A percentile compares a stretch with the other conserved stretches of the same genome.
These are phyloP conservation scores for Drosophila leonis DNA, from an alignment of 2,888 invertebrate genomes.

Conservation along the genomic window DNA sequence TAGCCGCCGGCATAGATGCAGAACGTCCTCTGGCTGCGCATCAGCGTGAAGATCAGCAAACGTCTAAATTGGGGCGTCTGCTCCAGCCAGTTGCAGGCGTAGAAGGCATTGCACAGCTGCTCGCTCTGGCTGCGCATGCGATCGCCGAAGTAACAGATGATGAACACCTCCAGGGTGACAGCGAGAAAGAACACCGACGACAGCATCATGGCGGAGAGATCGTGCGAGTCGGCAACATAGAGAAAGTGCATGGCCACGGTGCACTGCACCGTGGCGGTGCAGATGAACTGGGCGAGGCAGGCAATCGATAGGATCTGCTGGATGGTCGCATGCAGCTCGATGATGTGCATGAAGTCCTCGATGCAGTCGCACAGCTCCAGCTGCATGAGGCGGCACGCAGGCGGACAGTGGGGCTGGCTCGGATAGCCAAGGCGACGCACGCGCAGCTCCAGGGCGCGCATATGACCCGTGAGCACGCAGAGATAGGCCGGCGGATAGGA, in stretches of 20 bases:
- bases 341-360: constrained; percentile 74
- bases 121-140: constrained; percentile 86
- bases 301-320: constrained; percentile 86
- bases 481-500: constrained; percentile 83
- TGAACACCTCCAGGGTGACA: constrained; percentile 86
- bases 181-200: constrained; percentile 85
- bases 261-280: constrained; percentile 85
- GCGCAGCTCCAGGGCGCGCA: constrained; percentile 76
- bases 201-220: constrained; percentile 72
- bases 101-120: constrained; percentile 86
- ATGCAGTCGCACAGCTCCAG: constrained; percentile 71
- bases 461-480: constrained; percentile 78
- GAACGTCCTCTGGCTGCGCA: constrained; percentile 86
- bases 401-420: not conserved
- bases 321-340: constrained; percentile 85
- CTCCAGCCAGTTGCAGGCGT: constrained; percentile 87
- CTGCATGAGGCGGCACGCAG: constrained; percentile 31
- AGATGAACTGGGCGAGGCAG: constrained; percentile 87
- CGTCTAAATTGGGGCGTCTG: constrained; percentile 85
- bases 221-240: constrained; percentile 82
- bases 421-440: constrained; percentile 69
- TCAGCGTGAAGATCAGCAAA: constrained; percentile 86
- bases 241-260: constrained; percentile 86
- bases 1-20: constrained; percentile 86
- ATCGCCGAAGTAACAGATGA: constrained; percentile 87